Conservation (phyloP, 1,140 invertebrate species). For the Campoletis sonorensis region DNA sequence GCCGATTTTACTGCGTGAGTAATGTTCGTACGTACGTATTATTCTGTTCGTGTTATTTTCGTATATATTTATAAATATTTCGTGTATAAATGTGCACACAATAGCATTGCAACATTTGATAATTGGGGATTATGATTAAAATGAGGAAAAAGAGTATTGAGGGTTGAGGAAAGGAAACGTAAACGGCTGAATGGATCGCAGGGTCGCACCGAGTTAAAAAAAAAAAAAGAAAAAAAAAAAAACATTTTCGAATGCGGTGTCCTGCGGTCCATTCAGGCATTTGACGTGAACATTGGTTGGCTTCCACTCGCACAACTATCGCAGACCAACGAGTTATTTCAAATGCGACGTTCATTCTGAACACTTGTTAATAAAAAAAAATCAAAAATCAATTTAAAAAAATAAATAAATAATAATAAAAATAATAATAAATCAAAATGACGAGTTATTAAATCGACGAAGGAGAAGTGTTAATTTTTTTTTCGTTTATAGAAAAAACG, state of each 20-base stretch:
- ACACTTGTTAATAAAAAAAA: not conserved
- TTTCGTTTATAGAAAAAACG: not conserved
- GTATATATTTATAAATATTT: no score
- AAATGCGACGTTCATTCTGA: slow-evolving; percentile 54
- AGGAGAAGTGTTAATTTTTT: not conserved
- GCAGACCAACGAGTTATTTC: slow-evolving; percentile 77
- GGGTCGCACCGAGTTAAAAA: slow-evolving; percentile 1
- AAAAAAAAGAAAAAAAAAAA: slow-evolving; percentile 58
- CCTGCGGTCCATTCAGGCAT: slow-evolving; percentile 69
- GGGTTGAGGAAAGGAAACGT: slow-evolving; percentile 1
- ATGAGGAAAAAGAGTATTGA: not conserved
- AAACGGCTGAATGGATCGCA: slow-evolving; percentile 30
- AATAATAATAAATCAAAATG: no score
- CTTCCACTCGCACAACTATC: slow-evolving; percentile 77
- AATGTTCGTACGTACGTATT: no score
- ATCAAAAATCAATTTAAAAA: slow-evolving; percentile 21
- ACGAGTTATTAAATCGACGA: not conserved
- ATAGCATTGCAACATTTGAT: not conserved
- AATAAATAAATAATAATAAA: no score
- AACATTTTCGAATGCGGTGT: not conserved
- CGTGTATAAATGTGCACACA: not conserved
- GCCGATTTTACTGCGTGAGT: no score
- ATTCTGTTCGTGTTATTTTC: no score
- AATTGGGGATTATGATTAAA: not conserved
- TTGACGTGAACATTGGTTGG: slow-evolving; percentile 64